Evolutionary conservation across 2,113 vertebrate species (phyloP), one percentile per base, ranked within the genome.

Genomic region (Damaliscus lunatus): DNA sequence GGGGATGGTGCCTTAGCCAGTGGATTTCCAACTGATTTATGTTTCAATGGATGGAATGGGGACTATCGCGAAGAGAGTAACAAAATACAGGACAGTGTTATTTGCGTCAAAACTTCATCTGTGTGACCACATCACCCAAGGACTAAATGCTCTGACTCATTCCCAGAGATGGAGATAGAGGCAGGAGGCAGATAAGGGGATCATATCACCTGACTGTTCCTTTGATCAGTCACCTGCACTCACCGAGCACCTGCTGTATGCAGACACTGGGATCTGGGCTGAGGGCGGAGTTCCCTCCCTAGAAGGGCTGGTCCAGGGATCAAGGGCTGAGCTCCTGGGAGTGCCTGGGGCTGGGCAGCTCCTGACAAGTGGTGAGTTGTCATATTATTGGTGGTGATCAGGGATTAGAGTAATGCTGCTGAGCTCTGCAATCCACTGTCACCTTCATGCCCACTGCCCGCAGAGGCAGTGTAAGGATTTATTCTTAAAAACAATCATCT

Each of bases 181-280:
- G 60, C 7, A 77, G 57, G 43, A 6, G n/a, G 83, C 2, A 5
- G 59, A 36, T 19, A 3, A 13, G 21, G 15, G 90, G 77, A 9
- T 55, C 74, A 13, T 60, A 3, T 1, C 27, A 1, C 1, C 5
- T 29, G 3, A 1, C 13, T 12, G 10, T 1, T 7, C 21, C 8
- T 1, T 17, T 1, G 3, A 4, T 43, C 14, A 1, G 29, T 5
- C 21, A 2, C n/a, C 21, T 9, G 17, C 6, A 6, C 29, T 2
- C 8, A 1, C 40, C 43, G 17, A 36, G 80, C 59, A 25, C n/a
- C 80, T 50, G 43, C 84, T 59, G 5, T 17, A 5, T 8, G 7
- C 80, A 82, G 80, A 52, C 50, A 0, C 50, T 25, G 19, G 50
- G 50, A 14, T n/a, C 33, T 82, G 31, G 10, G 50, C 31, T 82